Evolutionary conservation across 2,888 invertebrate genomes (phyloP).

Genomic region (Hydriomena furcata): DNA sequence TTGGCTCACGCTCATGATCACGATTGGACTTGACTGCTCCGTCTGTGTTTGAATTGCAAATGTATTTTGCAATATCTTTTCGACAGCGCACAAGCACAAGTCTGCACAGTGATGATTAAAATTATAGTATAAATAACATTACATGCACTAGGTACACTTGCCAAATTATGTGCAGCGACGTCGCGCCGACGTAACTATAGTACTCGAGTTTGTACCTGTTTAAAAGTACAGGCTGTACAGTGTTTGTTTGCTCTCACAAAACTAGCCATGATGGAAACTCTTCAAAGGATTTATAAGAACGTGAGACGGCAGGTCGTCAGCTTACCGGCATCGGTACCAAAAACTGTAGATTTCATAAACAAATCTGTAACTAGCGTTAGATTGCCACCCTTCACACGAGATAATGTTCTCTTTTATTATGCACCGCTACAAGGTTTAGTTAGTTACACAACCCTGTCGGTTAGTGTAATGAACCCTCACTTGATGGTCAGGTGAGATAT

Average conservation of each 20-base stretch:
- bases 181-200: conserved; percentile 63
- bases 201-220: conserved; percentile 38
- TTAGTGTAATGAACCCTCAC: conserved; percentile 93
- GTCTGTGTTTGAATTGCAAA: conserved; percentile 3
- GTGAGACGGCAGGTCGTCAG: conserved; percentile 55
- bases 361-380: conserved; percentile 66
- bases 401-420: conserved; percentile 90
- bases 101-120: conserved; percentile 42
- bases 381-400: conserved; percentile 87
- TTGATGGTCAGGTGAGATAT: conserved; percentile 86
- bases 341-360: conserved; percentile 64
- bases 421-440: conserved; percentile 89
- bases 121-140: conserved; percentile 55
- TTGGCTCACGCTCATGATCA: no score
- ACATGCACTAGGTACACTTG: conserved; percentile 66
- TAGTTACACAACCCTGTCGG: conserved; percentile 90
- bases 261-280: conserved; percentile 61
- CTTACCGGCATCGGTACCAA: conserved; percentile 61
- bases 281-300: conserved; percentile 66
- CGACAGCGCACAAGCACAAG: conserved; percentile 12
- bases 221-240: conserved; percentile 55
- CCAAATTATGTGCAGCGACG: conserved; percentile 75
- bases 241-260: conserved; percentile 14
- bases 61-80: conserved; percentile 35
- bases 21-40: background rate